A percentile compares a stretch with the other conserved stretches of the same genome.
Conservation (phyloP, 64 coral and sea anemone genomes). For the Actinia equina region DNA sequence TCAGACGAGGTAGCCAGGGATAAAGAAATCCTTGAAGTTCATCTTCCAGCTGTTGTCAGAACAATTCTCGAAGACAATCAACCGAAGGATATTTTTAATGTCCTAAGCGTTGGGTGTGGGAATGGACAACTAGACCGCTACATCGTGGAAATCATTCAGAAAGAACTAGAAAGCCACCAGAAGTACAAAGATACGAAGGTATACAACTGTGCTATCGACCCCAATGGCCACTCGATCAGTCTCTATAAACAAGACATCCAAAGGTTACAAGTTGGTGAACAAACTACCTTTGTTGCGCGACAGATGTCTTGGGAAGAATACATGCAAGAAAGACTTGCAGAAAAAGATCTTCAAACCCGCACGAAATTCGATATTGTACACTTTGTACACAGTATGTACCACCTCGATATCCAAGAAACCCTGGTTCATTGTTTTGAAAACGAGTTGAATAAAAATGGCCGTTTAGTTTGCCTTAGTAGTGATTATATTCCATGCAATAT, state of each 20-base stretch:
- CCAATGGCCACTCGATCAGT: not conserved
- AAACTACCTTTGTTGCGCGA: not conserved
- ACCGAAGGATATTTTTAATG: not conserved
- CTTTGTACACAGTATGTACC: not conserved
- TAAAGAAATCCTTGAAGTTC: not conserved
- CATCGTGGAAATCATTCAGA: no score
- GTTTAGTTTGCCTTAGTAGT: no score
- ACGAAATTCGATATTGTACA: constrained; percentile 18
- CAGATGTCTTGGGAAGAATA: constrained; percentile 24
- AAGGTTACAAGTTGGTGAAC: no score
- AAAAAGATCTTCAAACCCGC: not conserved
- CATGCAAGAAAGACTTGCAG: not conserved
- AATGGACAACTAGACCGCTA: no score
- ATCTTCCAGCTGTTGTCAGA: constrained; percentile 7
- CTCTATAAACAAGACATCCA: not conserved
- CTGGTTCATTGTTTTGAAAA: not conserved
- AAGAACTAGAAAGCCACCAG: no score
- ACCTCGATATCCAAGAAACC: not conserved
- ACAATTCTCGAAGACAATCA: not conserved
- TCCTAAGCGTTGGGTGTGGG: constrained; percentile 8
- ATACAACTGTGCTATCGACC: constrained; percentile 13
- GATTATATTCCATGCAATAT: no score
- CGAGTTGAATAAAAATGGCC: no score
- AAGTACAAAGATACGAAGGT: no score
- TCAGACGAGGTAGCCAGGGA: not conserved